These are phyloP conservation scores for Laodelphax striatellus DNA, from an alignment of 1,140 invertebrate genomes.

Conservation along the genomic window DNA sequence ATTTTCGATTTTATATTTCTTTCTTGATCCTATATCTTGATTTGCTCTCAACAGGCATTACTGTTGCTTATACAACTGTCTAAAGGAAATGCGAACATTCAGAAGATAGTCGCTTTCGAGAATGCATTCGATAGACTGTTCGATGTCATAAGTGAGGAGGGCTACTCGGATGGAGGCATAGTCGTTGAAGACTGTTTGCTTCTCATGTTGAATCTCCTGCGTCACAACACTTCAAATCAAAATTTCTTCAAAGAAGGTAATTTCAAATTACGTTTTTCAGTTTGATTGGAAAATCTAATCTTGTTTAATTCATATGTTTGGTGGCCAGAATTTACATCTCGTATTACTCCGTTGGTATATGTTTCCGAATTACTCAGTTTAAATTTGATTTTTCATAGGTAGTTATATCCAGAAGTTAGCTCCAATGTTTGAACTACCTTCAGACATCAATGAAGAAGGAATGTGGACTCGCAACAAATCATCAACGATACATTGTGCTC, in stretches of 20 bases:
- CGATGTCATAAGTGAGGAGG: slow-evolving; percentile 87
- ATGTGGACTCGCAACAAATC: slow-evolving; percentile 93
- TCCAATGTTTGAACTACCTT: slow-evolving; percentile 72
- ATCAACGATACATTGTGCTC: slow-evolving; percentile 82
- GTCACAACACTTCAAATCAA: slow-evolving; percentile 95
- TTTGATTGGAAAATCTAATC: not conserved
- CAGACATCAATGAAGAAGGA: slow-evolving; percentile 50
- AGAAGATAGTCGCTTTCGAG: slow-evolving; percentile 99
- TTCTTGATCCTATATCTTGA: no score
- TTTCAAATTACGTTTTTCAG: slow-evolving; percentile 2
- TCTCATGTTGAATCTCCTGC: slow-evolving; percentile 87
- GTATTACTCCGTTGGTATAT: not conserved
- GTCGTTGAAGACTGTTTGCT: slow-evolving; percentile 96
- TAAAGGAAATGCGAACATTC: slow-evolving; percentile 93
- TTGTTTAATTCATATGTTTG: not conserved
- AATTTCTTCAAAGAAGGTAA: slow-evolving; percentile 95
- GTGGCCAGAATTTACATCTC: not conserved
- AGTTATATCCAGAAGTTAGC: slow-evolving; percentile 82
- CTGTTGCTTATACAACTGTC: slow-evolving; percentile 88
- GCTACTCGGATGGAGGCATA: slow-evolving; percentile 88
- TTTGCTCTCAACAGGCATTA: slow-evolving; percentile 45
- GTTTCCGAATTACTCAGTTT: not conserved
- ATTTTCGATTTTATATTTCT: no score
- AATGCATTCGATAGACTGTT: slow-evolving; percentile 95
- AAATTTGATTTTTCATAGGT: slow-evolving; percentile 30